phyloP scores from a whole-genome alignment of 2,113 vertebrate genomes.

The Myotis davidii region DNA sequence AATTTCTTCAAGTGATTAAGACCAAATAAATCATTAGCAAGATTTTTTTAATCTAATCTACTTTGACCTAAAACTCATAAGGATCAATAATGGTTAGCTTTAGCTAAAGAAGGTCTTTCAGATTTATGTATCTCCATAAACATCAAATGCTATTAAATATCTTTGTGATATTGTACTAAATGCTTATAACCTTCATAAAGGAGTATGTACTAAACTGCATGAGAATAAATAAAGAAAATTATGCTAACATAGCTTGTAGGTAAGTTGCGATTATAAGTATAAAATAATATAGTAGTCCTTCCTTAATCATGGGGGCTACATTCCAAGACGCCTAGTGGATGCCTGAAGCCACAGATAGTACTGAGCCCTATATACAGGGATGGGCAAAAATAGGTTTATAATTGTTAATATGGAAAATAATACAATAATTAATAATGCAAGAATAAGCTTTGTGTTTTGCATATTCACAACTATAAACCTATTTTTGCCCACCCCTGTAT shows the following conservation, averaged over 20 bases:
- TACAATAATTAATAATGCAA: neutral
- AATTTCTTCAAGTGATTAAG: constrained; percentile 32
- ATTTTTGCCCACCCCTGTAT: neutral
- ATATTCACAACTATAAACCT: neutral
- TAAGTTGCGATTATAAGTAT: neutral
- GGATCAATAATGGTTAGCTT: too few species aligned
- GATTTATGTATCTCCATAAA: constrained; percentile 20
- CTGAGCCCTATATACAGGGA: neutral
- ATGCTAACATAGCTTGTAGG: neutral
- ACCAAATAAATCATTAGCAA: constrained; percentile 26
- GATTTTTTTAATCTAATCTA: constrained; percentile 12
- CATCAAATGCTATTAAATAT: neutral
- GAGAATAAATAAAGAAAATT: neutral
- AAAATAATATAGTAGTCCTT: neutral
- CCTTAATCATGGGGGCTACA: neutral
- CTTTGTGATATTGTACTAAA: neutral
- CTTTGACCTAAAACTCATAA: constrained; percentile 10
- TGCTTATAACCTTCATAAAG: neutral
- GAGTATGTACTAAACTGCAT: neutral
- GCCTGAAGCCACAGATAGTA: neutral
- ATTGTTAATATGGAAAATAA: neutral
- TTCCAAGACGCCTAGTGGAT: neutral
- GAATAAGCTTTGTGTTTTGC: neutral
- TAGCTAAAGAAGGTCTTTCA: neutral
- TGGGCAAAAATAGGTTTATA: neutral